Evolutionary conservation across 2,113 vertebrate genomes (phyloP).

Genomic region (Ibidorhyncha struthersii): DNA sequence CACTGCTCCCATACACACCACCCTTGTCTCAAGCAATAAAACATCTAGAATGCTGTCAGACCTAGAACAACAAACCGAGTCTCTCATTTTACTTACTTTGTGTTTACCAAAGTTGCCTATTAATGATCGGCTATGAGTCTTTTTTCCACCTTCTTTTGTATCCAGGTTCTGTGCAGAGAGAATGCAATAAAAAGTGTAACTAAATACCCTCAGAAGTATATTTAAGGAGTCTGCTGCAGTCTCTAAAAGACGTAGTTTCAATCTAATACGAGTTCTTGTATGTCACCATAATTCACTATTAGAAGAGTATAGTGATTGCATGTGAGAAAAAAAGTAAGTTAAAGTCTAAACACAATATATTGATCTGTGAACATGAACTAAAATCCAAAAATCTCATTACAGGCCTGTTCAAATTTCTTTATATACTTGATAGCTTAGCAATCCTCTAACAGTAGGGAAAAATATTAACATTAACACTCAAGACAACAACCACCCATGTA

Average conservation of each 20-base stretch:
- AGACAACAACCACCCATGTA: not conserved
- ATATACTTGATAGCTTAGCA: not conserved
- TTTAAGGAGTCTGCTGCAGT: not conserved
- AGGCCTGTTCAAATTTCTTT: not conserved
- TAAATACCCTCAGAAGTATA: not conserved
- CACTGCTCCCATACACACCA: not conserved
- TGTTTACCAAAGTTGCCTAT: slow-evolving; percentile 90
- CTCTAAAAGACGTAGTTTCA: not conserved
- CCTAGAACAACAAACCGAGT: not conserved
- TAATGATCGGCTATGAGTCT: slow-evolving; percentile 88
- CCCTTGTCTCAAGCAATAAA: not conserved
- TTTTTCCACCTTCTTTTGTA: slow-evolving; percentile 87
- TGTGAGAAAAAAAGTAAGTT: not conserved
- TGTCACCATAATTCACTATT: not conserved
- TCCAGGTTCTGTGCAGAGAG: slow-evolving; percentile 81
- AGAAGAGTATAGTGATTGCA: not conserved
- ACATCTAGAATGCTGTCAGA: not conserved
- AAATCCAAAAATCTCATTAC: not conserved
- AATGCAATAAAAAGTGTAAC: not conserved
- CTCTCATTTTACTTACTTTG: slow-evolving; percentile 81
- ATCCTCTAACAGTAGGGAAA: not conserved
- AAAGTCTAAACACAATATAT: not conserved
- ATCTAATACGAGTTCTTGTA: not conserved
- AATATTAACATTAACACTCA: not conserved
- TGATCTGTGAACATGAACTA: not conserved